Evolutionary conservation across 2,113 vertebrate species (phyloP), one percentile per base, ranked within the genome.

Genomic region (Thalassoma bifasciatum): DNA sequence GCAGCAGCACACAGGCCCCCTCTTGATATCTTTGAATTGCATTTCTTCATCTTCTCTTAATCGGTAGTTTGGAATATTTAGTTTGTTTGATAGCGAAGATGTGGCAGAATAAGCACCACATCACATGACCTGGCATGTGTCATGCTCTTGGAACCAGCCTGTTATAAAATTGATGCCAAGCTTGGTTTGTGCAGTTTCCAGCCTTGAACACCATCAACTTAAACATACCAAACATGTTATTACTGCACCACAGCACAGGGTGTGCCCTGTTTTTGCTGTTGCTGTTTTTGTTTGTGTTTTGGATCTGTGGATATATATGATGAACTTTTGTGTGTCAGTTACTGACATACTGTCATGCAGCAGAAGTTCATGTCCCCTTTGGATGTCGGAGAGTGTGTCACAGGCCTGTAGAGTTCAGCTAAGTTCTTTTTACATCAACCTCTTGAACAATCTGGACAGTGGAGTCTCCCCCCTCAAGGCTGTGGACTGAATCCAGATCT

Each of bases 171-270:
- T 66, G 60, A 86, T 82, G 66, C 76, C 47, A 58, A 59, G 21
- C 49, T 63, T 53, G 36, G 59, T 87, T 88, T 88, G 62, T 53
- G 64, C 58, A 71, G 26, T 87, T 89, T 85, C 86, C 81, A 78
- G 70, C 74, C 79, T 64, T 56, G 12, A 72, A 82, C 61, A 58
- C 77, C 66, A 82, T 72, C 77, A 81, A 84, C 54, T 80, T 73
- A 69, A 74, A 86, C 56, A 78, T 22, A 57, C 73, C 77, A 61
- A 72, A 72, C 66, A 64, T 90, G 70, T 90, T 65, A 89, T 92
- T 88, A 88, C 73, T 71, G 63, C 49, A 64, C 86, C 83, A 69
- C 81, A 70, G 71, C 62, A 46, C 24, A 59, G 88, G 88, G 86
- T 65, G 82, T 89, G 78, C 73, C 79, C 54, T 57, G 17, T 40